Evolutionary conservation across 2,888 invertebrate species (phyloP).

Genomic region (Euphydryas editha): DNA sequence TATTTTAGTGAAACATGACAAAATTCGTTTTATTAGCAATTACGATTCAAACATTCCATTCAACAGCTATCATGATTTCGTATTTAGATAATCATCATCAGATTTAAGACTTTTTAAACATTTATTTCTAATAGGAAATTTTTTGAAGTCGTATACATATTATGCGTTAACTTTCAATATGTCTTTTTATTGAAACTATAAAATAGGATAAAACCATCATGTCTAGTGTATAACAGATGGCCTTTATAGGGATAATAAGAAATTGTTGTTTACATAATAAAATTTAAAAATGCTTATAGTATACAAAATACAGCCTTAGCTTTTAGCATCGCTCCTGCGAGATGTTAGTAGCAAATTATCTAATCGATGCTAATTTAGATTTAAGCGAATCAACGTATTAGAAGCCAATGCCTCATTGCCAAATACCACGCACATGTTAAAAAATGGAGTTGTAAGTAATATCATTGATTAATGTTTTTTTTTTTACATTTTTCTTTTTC

Average conservation of each 20-base stretch:
- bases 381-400: constrained; percentile 31
- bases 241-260: constrained; percentile 55
- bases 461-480: neutral
- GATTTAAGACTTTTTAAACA: neutral
- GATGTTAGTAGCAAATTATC: constrained; percentile 15
- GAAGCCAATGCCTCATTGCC: constrained; percentile 43
- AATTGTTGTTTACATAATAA: constrained; percentile 35
- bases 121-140: neutral
- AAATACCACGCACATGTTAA: constrained; percentile 37
- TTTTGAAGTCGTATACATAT: neutral
- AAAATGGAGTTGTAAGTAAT: neutral
- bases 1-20: neutral
- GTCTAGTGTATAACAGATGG: constrained; percentile 40
- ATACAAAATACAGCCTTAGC: constrained; percentile 8
- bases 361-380: constrained; percentile 8
- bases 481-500: neutral
- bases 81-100: neutral
- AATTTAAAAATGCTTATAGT: constrained; percentile 4
- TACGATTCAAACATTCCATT: neutral
- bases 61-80: constrained; percentile 3
- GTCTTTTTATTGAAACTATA: neutral
- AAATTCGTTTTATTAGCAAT: neutral
- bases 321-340: constrained; percentile 16
- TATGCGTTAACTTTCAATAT: neutral
- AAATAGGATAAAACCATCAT: neutral